Evolutionary conservation across 2,113 vertebrate genomes (phyloP).

Genomic region (Macrotis lagotis): DNA sequence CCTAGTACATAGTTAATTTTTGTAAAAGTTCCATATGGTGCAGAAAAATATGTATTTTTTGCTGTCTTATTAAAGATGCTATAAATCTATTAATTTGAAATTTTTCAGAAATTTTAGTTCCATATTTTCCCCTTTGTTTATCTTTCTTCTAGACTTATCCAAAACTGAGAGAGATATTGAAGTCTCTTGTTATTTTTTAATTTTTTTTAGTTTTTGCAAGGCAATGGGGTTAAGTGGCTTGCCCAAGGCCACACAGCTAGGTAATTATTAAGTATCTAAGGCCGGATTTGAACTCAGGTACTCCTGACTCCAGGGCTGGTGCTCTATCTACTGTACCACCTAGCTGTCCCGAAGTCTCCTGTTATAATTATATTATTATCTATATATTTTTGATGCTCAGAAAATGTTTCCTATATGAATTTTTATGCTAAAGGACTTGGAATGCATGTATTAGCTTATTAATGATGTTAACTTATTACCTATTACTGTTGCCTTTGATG

Average conservation of each 20-base stretch:
- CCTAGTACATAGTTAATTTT: not conserved
- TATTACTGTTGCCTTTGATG: no score
- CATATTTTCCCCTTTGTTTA: not conserved
- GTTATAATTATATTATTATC: not conserved
- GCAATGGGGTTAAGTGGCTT: no score
- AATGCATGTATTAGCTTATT: not conserved
- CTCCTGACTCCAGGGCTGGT: no score
- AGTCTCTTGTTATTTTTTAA: not conserved
- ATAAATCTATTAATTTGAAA: not conserved
- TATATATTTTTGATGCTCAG: not conserved
- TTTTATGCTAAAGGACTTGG: not conserved
- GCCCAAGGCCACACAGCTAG: no score
- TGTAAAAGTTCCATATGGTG: not conserved
- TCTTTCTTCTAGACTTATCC: not conserved
- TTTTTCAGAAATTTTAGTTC: not conserved
- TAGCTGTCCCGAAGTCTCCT: no score
- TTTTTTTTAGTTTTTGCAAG: no score
- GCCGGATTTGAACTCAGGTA: no score
- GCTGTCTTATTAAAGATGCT: not conserved
- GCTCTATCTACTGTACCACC: no score
- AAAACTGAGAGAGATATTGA: not conserved
- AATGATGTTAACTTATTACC: not conserved
- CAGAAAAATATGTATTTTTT: not conserved
- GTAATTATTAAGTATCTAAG: no score
- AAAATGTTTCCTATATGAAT: not conserved